Conservation (phyloP, 2,888 invertebrate species). For the Cheilosia vulpina region DNA sequence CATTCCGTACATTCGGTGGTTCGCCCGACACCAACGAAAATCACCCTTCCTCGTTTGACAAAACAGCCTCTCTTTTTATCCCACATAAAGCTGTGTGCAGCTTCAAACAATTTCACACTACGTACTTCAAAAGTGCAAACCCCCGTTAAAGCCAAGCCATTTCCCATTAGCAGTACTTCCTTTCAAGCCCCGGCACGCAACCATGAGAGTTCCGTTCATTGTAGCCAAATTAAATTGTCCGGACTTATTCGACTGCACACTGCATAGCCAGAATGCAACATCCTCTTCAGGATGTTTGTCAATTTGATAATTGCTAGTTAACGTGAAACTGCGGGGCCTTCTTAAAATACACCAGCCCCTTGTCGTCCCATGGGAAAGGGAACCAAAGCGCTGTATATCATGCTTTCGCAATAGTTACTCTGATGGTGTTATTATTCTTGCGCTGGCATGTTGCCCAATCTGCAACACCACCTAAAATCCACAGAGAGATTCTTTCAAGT, state of each 20-base stretch:
- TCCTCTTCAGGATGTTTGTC: constrained; percentile 58
- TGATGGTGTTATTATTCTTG: constrained; percentile 47
- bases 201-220: constrained; percentile 50
- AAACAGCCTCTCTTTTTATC: background rate
- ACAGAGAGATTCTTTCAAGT: constrained; percentile 55
- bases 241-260: background rate
- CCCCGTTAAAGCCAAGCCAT: background rate
- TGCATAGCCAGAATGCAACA: constrained; percentile 8
- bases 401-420: constrained; percentile 37
- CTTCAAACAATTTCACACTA: background rate
- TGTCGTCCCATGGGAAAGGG: constrained; percentile 15
- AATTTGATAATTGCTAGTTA: constrained; percentile 72
- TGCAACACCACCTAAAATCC: constrained; percentile 21
- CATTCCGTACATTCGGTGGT: too few species aligned
- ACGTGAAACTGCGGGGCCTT: constrained; percentile 36
- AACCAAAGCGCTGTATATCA: constrained; percentile 44
- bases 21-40: too few species aligned
- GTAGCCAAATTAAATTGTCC: background rate
- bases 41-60: too few species aligned
- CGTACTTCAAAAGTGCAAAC: background rate
- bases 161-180: constrained; percentile 7
- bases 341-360: constrained; percentile 20
- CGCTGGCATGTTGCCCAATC: constrained; percentile 60
- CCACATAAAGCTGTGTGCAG: background rate
- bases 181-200: constrained; percentile 37